These are phyloP conservation scores for Hirtodrosophila confusa DNA, from an alignment of 2,888 invertebrate species.

Conservation along the genomic window DNA sequence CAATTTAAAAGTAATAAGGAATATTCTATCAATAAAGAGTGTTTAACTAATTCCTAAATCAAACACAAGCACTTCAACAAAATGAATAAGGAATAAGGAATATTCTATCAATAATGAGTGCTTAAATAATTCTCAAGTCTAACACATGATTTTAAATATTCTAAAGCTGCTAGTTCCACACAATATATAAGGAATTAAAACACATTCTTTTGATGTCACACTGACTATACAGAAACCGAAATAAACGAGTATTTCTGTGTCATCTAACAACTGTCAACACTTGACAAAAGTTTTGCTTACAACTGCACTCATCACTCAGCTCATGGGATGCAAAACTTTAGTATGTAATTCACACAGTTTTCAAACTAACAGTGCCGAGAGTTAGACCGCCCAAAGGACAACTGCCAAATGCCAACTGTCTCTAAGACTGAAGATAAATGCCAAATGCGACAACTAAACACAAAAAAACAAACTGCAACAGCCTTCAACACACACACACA, in stretches of 20 bases:
- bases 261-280: slow-evolving; percentile 8
- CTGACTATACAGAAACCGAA: background rate
- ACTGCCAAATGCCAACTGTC: slow-evolving; percentile 41
- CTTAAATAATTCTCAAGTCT: too few species aligned
- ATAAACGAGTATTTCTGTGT: background rate
- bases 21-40: too few species aligned
- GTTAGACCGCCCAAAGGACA: slow-evolving; percentile 29
- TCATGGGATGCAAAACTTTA: slow-evolving; percentile 14
- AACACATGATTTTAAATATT: too few species aligned
- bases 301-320: slow-evolving; percentile 17
- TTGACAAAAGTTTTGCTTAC: slow-evolving; percentile 14
- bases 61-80: too few species aligned
- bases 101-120: too few species aligned
- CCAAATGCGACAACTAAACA: slow-evolving; percentile 43
- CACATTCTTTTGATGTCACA: too few species aligned
- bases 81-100: too few species aligned
- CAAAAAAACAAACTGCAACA: slow-evolving; percentile 42
- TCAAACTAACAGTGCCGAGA: slow-evolving; percentile 1
- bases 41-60: too few species aligned
- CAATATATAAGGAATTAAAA: too few species aligned
- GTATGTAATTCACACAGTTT: slow-evolving; percentile 20
- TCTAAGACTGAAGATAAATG: slow-evolving; percentile 35
- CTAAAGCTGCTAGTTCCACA: too few species aligned
- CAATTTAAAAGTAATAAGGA: too few species aligned
- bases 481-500: slow-evolving; percentile 40